Evolutionary conservation across 2,797 vertebrate genomes (phyloP).

Genomic region (Triplophysa yarkandensis): DNA sequence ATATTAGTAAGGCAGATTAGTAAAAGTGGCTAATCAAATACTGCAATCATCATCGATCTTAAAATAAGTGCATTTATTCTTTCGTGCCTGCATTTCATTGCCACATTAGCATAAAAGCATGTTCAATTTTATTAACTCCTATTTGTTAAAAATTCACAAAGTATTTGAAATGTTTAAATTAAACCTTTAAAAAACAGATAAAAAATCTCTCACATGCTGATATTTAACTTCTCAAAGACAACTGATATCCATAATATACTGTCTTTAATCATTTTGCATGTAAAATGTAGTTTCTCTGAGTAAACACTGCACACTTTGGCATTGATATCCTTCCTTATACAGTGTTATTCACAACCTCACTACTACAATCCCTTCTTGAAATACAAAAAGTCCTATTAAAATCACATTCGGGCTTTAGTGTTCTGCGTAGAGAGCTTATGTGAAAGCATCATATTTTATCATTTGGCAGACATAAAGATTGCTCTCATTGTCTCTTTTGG

Average conservation of each 20-base stretch:
- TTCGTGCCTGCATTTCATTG: not conserved
- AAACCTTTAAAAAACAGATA: no score
- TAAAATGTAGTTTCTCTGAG: conserved; percentile 14
- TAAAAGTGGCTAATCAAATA: not conserved
- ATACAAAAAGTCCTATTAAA: not conserved
- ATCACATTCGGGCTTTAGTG: conserved; percentile 24
- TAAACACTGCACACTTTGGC: not conserved
- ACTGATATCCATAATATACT: not conserved
- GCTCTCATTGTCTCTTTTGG: not conserved
- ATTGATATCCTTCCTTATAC: conserved; percentile 3
- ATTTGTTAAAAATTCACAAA: not conserved
- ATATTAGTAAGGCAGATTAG: not conserved
- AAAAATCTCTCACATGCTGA: not conserved
- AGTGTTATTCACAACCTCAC: not conserved
- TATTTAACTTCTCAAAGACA: not conserved
- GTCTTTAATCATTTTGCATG: not conserved
- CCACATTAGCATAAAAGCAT: not conserved
- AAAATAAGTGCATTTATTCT: not conserved
- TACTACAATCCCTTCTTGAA: not conserved
- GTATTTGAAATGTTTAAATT: no score
- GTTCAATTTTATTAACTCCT: not conserved
- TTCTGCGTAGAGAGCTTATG: not conserved
- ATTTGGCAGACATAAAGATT: conserved; percentile 16
- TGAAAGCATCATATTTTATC: not conserved
- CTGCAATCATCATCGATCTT: not conserved